phyloP scores from a whole-genome alignment of 1,140 invertebrate species.

The Nylanderia fulva region DNA sequence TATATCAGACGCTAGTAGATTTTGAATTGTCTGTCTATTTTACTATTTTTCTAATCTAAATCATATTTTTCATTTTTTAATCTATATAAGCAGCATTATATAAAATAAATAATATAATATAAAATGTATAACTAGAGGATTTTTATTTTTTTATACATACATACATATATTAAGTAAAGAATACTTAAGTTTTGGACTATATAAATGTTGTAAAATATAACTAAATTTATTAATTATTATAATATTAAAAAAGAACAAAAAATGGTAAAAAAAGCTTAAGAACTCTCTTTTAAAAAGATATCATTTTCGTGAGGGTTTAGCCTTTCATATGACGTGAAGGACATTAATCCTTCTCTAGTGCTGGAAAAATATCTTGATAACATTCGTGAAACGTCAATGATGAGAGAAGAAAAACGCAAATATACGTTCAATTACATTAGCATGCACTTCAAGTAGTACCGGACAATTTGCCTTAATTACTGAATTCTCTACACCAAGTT shows the following conservation, averaged over 20 bases:
- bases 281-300: constrained; percentile 14
- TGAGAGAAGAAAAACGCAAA: constrained; percentile 39
- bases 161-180: not conserved
- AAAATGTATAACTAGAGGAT: not conserved
- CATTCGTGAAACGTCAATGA: constrained; percentile 28
- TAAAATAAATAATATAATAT: not conserved
- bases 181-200: not conserved
- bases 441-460: constrained; percentile 47
- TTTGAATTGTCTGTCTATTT: too few relatives aligned
- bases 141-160: not conserved
- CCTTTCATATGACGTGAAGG: constrained; percentile 36
- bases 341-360: constrained; percentile 52
- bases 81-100: too few relatives aligned
- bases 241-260: too few relatives aligned
- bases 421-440: constrained; percentile 44
- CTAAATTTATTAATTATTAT: constrained; percentile 3
- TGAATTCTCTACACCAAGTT: constrained; percentile 45
- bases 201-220: not conserved
- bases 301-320: constrained; percentile 15
- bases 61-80: too few relatives aligned
- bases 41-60: too few relatives aligned
- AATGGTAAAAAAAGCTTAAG: not conserved
- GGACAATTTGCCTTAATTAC: constrained; percentile 49
- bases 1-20: too few relatives aligned
- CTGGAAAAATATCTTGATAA: constrained; percentile 57